Base-by-base conservation (phyloP, 2,888 invertebrate species). In the Leptogaster cylindrica region DNA sequence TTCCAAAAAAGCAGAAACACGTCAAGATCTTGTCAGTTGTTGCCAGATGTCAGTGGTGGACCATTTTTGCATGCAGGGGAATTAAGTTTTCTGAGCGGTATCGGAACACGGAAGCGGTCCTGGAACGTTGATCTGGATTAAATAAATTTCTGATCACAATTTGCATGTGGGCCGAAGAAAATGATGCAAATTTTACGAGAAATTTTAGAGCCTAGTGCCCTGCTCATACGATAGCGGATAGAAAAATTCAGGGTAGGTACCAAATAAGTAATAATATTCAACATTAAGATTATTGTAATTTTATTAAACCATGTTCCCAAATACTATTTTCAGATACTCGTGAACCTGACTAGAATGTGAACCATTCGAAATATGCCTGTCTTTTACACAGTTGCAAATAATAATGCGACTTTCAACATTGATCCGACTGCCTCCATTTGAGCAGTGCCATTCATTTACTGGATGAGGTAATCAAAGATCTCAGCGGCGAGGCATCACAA, bases 401-500 rank as follows among this genome's bases (percentile, higher is more conserved):
- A 23, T 20, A 10, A 14, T n/a, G n/a, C 18, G n/a, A n/a, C n/a
- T n/a, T n/a, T n/a, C 50, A 72, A 67, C 70, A 72, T 68, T 71
- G 68, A 20, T 70, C 70, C 3, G 87, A 92, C 76, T 91, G 90
- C 82, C 91, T 93, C 79, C 92, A 92, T n/a, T 81, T 93, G 72
- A 84, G 91, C 72, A 91, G 93, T 72, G 87, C 92, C 81, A 80
- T 93, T 63, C 81, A 92, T 18, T 78, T 93, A 65, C 88, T 93
- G 86, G 92, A 93, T 75, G 93, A 93, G 81, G 89, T 93, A 3
- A 93, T 93, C 79, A 92, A 93, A 84, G 91, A 72, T 91, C 91
- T 77, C 91, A 91, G 61, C 80, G 93, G 36, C 83, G 91, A 61
- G 84, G 91, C 68, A 87, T 93, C 71, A 88, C 92, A 5, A 87